Evolutionary conservation across 2,797 vertebrate species (phyloP).

Genomic region (Australoheros facetus): DNA sequence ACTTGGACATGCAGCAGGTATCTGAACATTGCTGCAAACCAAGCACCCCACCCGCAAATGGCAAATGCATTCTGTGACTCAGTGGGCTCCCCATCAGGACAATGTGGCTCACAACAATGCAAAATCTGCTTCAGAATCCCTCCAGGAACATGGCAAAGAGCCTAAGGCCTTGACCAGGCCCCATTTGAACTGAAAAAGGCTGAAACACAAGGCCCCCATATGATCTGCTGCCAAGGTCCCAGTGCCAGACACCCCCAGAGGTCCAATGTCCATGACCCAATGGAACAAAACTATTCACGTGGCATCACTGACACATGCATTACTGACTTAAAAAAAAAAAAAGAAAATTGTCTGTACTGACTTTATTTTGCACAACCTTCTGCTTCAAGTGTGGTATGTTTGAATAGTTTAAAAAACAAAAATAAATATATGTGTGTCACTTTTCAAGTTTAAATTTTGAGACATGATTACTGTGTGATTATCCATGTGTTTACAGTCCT

Average conservation of each 20-base stretch:
- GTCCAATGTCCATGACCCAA: background rate
- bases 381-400: background rate
- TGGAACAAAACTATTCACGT: background rate
- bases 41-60: background rate
- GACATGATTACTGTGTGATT: background rate
- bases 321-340: background rate
- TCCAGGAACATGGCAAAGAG: background rate
- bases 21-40: background rate
- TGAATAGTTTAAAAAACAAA: background rate
- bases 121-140: background rate
- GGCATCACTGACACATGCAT: background rate
- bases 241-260: background rate
- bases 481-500: background rate
- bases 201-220: background rate
- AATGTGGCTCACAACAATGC: background rate
- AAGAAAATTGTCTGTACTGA: background rate
- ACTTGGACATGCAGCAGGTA: background rate
- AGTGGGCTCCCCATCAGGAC: background rate
- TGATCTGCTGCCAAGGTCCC: background rate
- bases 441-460: background rate
- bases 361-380: background rate
- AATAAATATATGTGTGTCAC: background rate
- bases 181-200: background rate
- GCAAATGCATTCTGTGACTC: background rate
- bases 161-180: background rate